phyloP scores from a whole-genome alignment of 2,797 vertebrate genomes.

The Helostoma temminkii region DNA sequence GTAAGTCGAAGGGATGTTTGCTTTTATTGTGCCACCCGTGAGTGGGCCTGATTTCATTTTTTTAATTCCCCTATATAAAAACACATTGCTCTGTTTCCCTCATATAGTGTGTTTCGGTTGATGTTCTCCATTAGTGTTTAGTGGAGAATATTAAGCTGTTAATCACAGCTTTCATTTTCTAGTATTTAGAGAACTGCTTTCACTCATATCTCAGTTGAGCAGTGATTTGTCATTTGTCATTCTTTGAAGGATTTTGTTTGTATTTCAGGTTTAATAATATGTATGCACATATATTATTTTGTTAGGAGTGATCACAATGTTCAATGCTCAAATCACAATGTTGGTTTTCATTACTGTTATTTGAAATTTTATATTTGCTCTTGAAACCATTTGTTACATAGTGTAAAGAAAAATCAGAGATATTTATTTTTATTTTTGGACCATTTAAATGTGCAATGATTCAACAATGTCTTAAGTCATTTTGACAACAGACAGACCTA shows the following conservation, averaged over 20 bases:
- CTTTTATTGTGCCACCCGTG: neutral
- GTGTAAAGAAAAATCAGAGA: neutral
- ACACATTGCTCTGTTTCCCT: neutral
- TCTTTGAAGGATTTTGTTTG: neutral
- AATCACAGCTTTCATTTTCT: too few relatives aligned
- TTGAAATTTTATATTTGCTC: neutral
- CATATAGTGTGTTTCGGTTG: neutral
- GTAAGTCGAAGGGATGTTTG: neutral
- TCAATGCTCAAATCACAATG: neutral
- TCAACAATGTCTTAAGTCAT: too few relatives aligned
- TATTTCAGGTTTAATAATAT: neutral
- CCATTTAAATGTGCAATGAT: conserved; percentile 15
- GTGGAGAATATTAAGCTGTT: too few relatives aligned
- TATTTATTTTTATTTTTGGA: conserved; percentile 21
- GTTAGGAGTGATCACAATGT: neutral
- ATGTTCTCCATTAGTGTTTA: neutral
- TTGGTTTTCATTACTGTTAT: neutral
- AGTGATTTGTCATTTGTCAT: neutral
- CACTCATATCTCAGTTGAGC: neutral
- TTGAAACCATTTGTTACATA: neutral
- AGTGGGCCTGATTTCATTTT: neutral
- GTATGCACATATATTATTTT: neutral
- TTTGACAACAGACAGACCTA: neutral
- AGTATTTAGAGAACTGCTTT: too few relatives aligned
- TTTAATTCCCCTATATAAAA: neutral